A percentile compares a stretch with the other conserved stretches of the same genome.
These are phyloP conservation scores for Drosophila ogumai DNA, from an alignment of 1,140 invertebrate genomes.

Conservation along the genomic window DNA sequence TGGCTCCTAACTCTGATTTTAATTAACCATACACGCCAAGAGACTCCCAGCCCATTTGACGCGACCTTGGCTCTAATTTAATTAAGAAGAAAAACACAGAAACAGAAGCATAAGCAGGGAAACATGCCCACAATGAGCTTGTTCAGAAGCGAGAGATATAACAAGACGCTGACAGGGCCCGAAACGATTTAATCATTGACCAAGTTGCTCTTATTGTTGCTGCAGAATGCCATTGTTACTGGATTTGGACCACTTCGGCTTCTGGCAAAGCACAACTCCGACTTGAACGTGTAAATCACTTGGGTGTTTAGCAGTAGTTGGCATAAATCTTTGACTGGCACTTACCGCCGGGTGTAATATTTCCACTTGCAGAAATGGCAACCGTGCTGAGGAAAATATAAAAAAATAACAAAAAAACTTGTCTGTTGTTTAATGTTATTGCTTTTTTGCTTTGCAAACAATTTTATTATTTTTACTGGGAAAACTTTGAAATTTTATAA, in stretches of 20 bases:
- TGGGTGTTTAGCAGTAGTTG: slow-evolving; percentile 33
- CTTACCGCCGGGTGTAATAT: slow-evolving; percentile 28
- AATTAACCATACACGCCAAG: slow-evolving; percentile 30
- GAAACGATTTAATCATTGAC: slow-evolving; percentile 65
- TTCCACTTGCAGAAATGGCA: slow-evolving; percentile 8
- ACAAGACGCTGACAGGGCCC: slow-evolving; percentile 48
- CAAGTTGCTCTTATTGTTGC: slow-evolving; percentile 25
- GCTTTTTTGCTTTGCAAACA: neutral
- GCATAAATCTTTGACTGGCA: slow-evolving; percentile 37
- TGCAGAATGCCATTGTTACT: slow-evolving; percentile 32
- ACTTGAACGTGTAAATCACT: slow-evolving; percentile 47
- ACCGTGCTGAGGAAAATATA: neutral
- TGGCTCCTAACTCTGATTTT: slow-evolving; percentile 21
- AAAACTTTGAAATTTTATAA: neutral
- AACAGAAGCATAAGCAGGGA: slow-evolving; percentile 15
- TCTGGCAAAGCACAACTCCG: slow-evolving; percentile 16
- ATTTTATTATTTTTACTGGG: neutral
- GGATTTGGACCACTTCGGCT: slow-evolving; percentile 31
- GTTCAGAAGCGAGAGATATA: slow-evolving; percentile 43
- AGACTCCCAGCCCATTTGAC: slow-evolving; percentile 59
- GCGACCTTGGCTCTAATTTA: slow-evolving; percentile 73
- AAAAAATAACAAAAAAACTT: neutral
- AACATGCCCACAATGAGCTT: slow-evolving; percentile 24
- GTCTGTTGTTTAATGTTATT: neutral
- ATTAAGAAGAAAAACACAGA: slow-evolving; percentile 66